Percentiles rank a stretch among this genome's conserved stretches.
phyloP scores from a whole-genome alignment of 2,797 vertebrate species.

The Brachyrhaphis roseni region DNA sequence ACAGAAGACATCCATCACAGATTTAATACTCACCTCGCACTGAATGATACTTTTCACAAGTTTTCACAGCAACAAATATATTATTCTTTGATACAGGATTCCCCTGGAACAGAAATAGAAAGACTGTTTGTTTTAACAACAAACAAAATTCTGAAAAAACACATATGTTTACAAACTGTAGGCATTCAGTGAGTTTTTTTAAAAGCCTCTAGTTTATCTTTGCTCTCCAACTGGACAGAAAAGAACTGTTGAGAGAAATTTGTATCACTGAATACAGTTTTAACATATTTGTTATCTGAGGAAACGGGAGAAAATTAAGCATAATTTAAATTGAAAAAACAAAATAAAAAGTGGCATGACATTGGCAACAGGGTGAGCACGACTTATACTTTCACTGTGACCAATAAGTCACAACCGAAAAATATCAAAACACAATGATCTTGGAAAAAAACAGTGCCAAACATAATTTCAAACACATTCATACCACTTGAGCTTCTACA shows the following conservation, averaged over 20 bases:
- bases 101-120: conserved; percentile 48
- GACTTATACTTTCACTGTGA: neutral
- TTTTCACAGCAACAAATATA: conserved; percentile 79
- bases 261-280: neutral
- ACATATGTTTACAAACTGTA: neutral
- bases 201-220: neutral
- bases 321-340: neutral
- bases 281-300: neutral
- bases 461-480: neutral
- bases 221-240: neutral
- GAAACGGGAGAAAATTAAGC: neutral
- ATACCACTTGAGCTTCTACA: neutral
- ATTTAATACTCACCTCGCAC: conserved; percentile 59
- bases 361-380: neutral
- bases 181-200: neutral
- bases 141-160: neutral
- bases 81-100: conserved; percentile 54
- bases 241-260: neutral
- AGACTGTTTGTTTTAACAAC: neutral
- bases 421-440: neutral
- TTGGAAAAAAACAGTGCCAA: neutral
- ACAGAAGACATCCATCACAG: neutral
- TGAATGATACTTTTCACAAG: conserved; percentile 73
- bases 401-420: neutral
- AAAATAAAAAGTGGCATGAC: neutral